Base-by-base conservation (phyloP, 2,797 vertebrate genomes). In the Acanthurus leucopareius region DNA sequence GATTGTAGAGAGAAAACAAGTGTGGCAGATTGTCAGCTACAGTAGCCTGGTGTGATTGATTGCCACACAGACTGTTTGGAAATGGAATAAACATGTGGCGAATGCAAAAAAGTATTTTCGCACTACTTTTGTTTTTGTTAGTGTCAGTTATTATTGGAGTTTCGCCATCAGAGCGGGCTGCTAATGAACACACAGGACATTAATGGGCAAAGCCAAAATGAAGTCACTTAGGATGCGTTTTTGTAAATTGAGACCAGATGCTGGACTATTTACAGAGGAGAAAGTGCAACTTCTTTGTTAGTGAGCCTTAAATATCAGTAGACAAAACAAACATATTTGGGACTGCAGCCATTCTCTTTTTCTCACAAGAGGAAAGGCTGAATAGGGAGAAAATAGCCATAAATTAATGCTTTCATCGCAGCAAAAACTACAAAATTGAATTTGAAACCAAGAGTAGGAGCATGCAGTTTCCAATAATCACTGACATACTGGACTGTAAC, bases 191-290 rank as follows among this genome's bases (percentile, higher is more conserved):
- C 47, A 1, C 38, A 51, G 63, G 64, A 72, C 49, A 61, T 63
- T 77, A 85, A 83, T 75, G 28, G 25, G 22, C 25, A 54, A 32
- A 70, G 54, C 60, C 69, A 68, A 40, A 47, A 58, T 42, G 8
- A 68, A 87, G 42, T 67, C 73, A 69, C 56, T 83, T 79, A 75
- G 63, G 76, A 83, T 77, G 77, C 67, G 53, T 35, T 74, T 56
- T 53, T 65, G 57, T 77, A 84, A 71, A 79, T 90, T 82, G 79
- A 84, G 72, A 69, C 51, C 61, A 22, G 32, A 45, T 20, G 17
- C 56, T 38, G 7, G 9, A 69, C 60, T 74, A n/a, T 82, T 86
- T 65, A 61, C 48, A 38, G 53, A 42, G 28, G 15, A 59, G 47
- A 66, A 17, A 67, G 47, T 51, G 51, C 54, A 70, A 6, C 11